phyloP scores from a whole-genome alignment of 1,140 invertebrate genomes.

The Neuroterus valhalla region DNA sequence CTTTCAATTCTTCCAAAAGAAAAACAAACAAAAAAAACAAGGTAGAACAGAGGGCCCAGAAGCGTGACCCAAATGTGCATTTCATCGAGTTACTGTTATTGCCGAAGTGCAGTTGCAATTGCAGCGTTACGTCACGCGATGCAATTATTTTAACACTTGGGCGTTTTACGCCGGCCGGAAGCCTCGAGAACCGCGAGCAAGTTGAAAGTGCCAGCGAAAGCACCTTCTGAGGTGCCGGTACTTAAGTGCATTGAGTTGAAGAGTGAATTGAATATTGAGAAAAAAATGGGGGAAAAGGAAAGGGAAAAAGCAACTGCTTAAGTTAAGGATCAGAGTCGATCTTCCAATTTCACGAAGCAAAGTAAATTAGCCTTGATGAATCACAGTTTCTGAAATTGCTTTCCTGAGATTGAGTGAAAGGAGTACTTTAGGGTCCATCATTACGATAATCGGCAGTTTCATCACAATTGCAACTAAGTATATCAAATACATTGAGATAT shows the following conservation, averaged over 20 bases:
- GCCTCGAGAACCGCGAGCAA: conserved; percentile 42
- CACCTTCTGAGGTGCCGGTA: conserved; percentile 49
- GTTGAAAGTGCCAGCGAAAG: conserved; percentile 51
- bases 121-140: conserved; percentile 63
- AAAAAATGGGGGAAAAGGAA: background rate
- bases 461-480: background rate
- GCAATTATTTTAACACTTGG: conserved; percentile 55
- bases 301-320: background rate
- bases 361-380: conserved; percentile 11
- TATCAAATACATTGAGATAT: background rate
- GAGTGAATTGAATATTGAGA: conserved; percentile 23
- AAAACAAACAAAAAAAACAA: background rate
- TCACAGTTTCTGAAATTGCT: background rate
- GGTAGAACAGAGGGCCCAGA: conserved; percentile 30
- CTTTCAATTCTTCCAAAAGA: background rate
- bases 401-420: background rate
- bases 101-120: conserved; percentile 62
- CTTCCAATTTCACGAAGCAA: conserved; percentile 1
- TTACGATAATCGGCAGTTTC: background rate
- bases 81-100: conserved; percentile 65
- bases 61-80: conserved; percentile 68
- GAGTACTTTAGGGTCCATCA: background rate
- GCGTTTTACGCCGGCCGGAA: conserved; percentile 49
- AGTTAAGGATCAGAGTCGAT: background rate
- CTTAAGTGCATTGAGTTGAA: conserved; percentile 49